phyloP scores from a whole-genome alignment of 2,797 vertebrate species.

The Spinus pinus region DNA sequence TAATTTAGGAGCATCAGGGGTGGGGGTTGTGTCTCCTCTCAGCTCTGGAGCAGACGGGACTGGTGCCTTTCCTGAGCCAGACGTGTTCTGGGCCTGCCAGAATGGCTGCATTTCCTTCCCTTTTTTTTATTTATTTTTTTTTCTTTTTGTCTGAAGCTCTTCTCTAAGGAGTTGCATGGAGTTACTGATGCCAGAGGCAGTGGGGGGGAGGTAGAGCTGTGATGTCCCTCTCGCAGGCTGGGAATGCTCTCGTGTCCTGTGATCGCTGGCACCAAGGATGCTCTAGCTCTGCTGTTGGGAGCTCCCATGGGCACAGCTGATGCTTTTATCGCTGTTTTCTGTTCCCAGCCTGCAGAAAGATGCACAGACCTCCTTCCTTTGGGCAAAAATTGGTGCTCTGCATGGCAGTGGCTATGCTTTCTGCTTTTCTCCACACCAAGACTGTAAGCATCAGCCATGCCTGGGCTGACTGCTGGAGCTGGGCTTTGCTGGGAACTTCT shows the following conservation, averaged over 20 bases:
- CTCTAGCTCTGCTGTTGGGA: not conserved
- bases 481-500: not conserved
- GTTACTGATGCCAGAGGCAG: fast-evolving
- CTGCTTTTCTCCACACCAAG: not conserved
- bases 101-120: not conserved
- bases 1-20: fast-evolving
- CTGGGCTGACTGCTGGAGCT: not conserved
- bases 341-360: not conserved
- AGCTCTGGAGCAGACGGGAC: fast-evolving
- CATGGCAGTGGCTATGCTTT: fast-evolving
- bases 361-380: not conserved
- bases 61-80: not conserved
- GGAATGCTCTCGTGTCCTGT: fast-evolving
- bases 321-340: not conserved
- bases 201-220: fast-evolving
- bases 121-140: not conserved
- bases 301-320: not conserved
- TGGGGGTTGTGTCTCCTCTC: not conserved
- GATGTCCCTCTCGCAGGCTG: fast-evolving
- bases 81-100: fast-evolving
- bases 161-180: not conserved
- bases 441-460: fast-evolving
- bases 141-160: not conserved
- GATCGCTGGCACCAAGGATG: not conserved
- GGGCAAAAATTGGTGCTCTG: not conserved